Evolutionary conservation across 2,113 vertebrate species (phyloP).

Genomic region (Heteronetta atricapilla): DNA sequence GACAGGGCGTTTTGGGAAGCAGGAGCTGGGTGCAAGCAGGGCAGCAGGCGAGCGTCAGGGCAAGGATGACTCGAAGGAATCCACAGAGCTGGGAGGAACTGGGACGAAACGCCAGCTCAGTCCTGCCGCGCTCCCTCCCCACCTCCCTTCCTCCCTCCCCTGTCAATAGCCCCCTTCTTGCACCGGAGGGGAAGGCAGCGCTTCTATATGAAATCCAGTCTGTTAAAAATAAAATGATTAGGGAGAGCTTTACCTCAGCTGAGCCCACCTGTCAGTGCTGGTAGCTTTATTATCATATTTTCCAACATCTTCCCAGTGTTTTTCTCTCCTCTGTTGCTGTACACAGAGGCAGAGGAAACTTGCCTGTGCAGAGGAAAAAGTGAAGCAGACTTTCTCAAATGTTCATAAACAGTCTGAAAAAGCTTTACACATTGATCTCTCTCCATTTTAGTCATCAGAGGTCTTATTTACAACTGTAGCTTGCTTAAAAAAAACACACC

Average conservation of each 20-base stretch:
- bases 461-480: conserved; percentile 10
- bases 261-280: conserved; percentile 28
- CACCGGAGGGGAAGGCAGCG: not conserved
- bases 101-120: accelerated
- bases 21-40: too few relatives aligned
- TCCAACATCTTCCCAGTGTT: conserved; percentile 37
- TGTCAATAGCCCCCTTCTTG: not conserved
- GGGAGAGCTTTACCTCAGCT: not conserved
- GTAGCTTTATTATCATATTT: conserved; percentile 28
- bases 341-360: conserved; percentile 31
- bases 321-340: conserved; percentile 28
- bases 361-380: conserved; percentile 36
- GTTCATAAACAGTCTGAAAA: conserved; percentile 44
- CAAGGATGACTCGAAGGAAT: not conserved
- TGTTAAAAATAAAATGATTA: not conserved
- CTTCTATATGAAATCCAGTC: not conserved
- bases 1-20: not conserved
- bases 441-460: conserved; percentile 10
- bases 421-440: not conserved
- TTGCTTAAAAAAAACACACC: not conserved
- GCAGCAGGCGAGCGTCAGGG: not conserved
- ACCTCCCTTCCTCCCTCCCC: not conserved
- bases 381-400: conserved; percentile 27
- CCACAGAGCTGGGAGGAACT: accelerated
- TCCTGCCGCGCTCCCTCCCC: not conserved